Evolutionary conservation across 2,113 vertebrate species (phyloP).

Genomic region (Oreotrochilus melanogaster): DNA sequence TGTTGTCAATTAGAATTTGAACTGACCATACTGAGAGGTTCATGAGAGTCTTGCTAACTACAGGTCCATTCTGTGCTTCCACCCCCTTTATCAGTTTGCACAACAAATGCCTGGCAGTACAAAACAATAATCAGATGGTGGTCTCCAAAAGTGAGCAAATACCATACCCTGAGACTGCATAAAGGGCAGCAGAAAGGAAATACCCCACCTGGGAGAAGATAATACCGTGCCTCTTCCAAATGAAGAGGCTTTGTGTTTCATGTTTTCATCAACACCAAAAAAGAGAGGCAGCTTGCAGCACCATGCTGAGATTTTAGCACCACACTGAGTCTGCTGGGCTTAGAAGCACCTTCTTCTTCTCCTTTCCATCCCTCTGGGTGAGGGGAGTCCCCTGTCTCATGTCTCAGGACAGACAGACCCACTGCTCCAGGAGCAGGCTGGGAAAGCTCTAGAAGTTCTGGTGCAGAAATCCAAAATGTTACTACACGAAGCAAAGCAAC

Average conservation of each 20-base stretch:
- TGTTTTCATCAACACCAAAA: neutral
- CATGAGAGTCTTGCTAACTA: neutral
- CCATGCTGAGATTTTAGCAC: neutral
- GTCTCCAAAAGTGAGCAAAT: neutral
- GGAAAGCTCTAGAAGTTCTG: neutral
- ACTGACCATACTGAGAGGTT: neutral
- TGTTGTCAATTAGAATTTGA: neutral
- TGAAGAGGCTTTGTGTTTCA: accelerated
- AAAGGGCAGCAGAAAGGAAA: neutral
- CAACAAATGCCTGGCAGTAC: neutral
- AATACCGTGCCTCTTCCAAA: neutral
- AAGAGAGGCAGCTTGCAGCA: neutral
- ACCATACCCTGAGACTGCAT: neutral
- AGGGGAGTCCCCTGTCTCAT: neutral
- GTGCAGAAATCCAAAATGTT: neutral
- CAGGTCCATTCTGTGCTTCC: neutral
- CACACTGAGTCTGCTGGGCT: neutral
- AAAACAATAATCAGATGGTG: neutral
- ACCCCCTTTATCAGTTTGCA: neutral
- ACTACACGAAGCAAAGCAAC: neutral
- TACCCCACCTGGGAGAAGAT: neutral
- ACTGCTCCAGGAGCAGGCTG: neutral
- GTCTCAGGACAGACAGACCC: neutral
- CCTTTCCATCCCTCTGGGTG: neutral
- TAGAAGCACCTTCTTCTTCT: neutral